A percentile compares a stretch with the other conserved stretches of the same genome.
These are phyloP conservation scores for Pelecanoides urinatrix DNA, from an alignment of 2,113 vertebrate genomes.

Conservation along the genomic window DNA sequence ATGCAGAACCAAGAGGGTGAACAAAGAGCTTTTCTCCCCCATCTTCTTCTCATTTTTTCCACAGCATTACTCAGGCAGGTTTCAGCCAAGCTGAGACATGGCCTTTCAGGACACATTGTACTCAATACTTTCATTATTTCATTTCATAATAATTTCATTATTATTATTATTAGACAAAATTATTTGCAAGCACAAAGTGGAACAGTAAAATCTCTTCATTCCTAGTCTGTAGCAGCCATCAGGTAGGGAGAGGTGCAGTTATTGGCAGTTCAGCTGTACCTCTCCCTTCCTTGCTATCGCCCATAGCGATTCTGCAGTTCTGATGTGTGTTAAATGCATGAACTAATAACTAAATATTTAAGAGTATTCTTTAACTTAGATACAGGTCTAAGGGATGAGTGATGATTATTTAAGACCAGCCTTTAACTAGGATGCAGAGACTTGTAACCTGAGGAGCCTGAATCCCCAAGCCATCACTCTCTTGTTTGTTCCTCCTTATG, in stretches of 20 bases:
- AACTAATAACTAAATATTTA: background rate
- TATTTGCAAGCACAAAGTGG: background rate
- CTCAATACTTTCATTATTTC: background rate
- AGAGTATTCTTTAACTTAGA: background rate
- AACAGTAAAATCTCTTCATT: background rate
- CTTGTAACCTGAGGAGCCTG: background rate
- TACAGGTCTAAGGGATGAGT: background rate
- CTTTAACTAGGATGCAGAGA: background rate
- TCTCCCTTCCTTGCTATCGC: background rate
- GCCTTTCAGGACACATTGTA: background rate
- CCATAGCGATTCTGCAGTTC: background rate
- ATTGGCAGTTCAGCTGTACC: background rate
- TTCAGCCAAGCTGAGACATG: background rate
- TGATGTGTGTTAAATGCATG: background rate
- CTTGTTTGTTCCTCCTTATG: rapidly evolving
- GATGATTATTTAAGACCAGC: background rate
- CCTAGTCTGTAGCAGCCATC: background rate
- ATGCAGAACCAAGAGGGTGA: conserved; percentile 9
- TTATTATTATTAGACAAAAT: background rate
- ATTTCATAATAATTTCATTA: background rate
- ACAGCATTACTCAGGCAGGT: background rate
- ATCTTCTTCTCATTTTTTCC: background rate
- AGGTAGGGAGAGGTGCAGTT: background rate
- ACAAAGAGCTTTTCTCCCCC: background rate
- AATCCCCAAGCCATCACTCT: background rate